phyloP scores from a whole-genome alignment of 2,888 invertebrate species.

The Antitype chi region DNA sequence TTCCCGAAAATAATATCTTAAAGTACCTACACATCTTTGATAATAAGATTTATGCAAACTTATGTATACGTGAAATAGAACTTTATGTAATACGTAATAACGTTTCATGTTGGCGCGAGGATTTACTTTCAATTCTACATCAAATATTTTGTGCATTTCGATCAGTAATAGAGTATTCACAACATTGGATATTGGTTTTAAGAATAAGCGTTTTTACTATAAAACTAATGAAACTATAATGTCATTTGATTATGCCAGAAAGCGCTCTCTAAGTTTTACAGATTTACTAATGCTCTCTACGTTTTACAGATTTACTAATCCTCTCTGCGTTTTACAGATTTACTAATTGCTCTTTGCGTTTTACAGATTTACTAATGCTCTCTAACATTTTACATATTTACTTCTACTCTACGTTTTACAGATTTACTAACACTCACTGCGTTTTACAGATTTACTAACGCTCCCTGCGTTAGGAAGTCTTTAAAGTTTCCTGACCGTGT shows the following conservation, averaged over 20 bases:
- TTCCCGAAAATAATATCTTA: slow-evolving; percentile 14
- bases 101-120: slow-evolving; percentile 50
- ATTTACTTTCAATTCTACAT: slow-evolving; percentile 53
- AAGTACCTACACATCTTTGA: slow-evolving; percentile 22
- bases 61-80: slow-evolving; percentile 45
- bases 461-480: neutral
- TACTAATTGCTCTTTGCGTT: no score
- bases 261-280: no score
- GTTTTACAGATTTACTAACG: no score
- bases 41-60: slow-evolving; percentile 40
- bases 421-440: no score
- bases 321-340: no score
- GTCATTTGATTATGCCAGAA: neutral
- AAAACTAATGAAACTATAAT: neutral
- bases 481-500: neutral
- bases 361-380: no score
- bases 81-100: slow-evolving; percentile 46
- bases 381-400: no score
- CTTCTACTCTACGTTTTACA: no score
- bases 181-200: slow-evolving; percentile 16
- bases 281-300: no score
- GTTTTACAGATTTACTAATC: no score
- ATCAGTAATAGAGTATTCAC: slow-evolving; percentile 34
- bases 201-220: neutral
- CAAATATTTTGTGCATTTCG: slow-evolving; percentile 38